Evolutionary conservation across 1,140 invertebrate species (phyloP), one percentile per base, ranked within the genome.

Genomic region (Hyles vespertilio): DNA sequence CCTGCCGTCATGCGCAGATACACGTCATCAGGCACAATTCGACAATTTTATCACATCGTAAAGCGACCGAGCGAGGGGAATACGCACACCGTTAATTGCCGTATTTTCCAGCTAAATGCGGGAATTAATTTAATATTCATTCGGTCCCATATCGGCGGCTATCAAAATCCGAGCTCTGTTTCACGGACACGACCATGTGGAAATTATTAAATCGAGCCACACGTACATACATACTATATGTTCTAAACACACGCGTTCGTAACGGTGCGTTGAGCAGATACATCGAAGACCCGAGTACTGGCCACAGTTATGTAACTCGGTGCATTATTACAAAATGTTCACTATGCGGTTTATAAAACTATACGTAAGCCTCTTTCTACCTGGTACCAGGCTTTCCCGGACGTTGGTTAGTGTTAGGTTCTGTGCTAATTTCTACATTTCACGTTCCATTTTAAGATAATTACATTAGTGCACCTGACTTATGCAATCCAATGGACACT

Each of bases 61-160:
- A 77, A 79, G 56, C 59, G 66, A 61, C 63, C 51, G 33, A 44
- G 47, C 56, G 40, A 40, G 53, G 54, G 55, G 53, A 50, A 58
- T 52, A 67, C 61, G 61, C 55, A 54, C 40, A 47, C 53, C 54
- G 67, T 72, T 72, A 78, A 76, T 76, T 69, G 65, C 63, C 61
- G 60, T 71, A 67, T 72, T 72, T 71, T 65, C 58, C 33, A 48
- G 62, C 66, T 67, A 70, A 76, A 75, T 68, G 61, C 59, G 56
- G 55, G 58, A 68, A 74, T 76, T 74, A 70, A 78, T 72, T 72
- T 67, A 65, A 70, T 74, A 72, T 79, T 72, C 61, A 72, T 79
- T 65, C 63, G 56, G 51, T 57, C 49, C 64, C 63, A 61, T 65
- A 71, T 71, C 59, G 62, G 52, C 56, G 51, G 67, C 69, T 61